Evolutionary conservation across 1,140 invertebrate species (phyloP), one percentile per base, ranked within the genome.

Genomic region (Matsumurasca onukii): DNA sequence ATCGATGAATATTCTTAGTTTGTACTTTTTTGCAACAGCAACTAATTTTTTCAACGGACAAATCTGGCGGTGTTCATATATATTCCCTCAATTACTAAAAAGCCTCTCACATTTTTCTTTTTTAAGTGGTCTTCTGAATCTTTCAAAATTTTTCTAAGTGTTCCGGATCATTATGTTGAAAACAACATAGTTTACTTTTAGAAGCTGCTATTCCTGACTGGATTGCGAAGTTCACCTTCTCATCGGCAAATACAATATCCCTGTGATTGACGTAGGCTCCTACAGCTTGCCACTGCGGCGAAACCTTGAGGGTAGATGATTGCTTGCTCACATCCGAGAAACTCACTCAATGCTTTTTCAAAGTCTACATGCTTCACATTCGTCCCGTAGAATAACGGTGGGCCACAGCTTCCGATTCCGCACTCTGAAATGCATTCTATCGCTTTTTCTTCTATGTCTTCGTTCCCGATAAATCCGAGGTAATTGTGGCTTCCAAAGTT

Each of bases 301-400:
- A 99, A 99, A 3, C 96, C 96, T 81, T 98, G 99, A 0, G 97
- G 98, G 79, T 99, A 99, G 12, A 99, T 85, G 68, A 97, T 91
- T 0, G 95, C 91, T 80, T 98, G 96, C 82, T 99, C 97, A 52
- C 90, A 85, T 20, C 87, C 82, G 84, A 98, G 88, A 78, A 97
- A 99, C 68, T 92, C 86, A 0, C 95, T 93, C 62, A 99, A 78
- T 27, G 88, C 84, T 73, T 95, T 89, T 79, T 99, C 98, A 24
- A 99, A 79, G 69, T 96, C 89, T 31, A 98, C 82, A 82, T 99
- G 97, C 20, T 98, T 92, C 82, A 98, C 97, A 85, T 73, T 15
- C 76, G 71, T 99, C 66, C 98, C 98, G 83, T 98, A 99, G 80
- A 99, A 99, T 1, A 95, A 97, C 78, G 98, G 82, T 0, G 98